Evolutionary conservation across 2,888 invertebrate genomes (phyloP).

Genomic region (Watsonalla cultraria): DNA sequence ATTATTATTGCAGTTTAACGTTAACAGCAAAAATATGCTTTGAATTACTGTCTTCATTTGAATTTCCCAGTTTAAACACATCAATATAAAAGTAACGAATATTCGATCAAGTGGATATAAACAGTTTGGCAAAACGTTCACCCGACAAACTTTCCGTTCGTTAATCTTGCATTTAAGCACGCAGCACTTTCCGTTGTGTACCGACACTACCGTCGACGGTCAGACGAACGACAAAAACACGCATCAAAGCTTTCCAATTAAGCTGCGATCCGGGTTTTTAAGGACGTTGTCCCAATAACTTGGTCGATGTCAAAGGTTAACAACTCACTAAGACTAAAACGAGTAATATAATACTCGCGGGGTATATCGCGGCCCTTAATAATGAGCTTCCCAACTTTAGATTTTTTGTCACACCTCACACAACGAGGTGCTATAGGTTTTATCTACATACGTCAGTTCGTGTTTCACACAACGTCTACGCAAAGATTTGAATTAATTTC

Average conservation of each 20-base stretch:
- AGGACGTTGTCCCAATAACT: constrained; percentile 1
- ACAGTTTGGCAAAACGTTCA: constrained; percentile 19
- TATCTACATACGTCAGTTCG: no score
- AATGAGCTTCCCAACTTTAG: no score
- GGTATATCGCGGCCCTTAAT: no score
- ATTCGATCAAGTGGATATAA: constrained; percentile 13
- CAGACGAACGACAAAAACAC: constrained; percentile 9
- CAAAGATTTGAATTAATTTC: no score
- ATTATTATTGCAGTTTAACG: neutral
- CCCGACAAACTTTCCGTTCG: constrained; percentile 27
- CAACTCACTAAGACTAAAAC: neutral
- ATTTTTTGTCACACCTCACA: no score
- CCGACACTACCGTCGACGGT: neutral
- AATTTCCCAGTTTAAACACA: neutral
- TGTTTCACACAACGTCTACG: no score
- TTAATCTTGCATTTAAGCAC: constrained; percentile 30
- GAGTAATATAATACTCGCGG: neutral
- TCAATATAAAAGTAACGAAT: constrained; percentile 13
- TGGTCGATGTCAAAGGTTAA: constrained; percentile 1
- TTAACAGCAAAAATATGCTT: neutral
- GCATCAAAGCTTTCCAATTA: constrained; percentile 10
- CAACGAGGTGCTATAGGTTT: no score
- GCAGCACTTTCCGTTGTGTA: constrained; percentile 18
- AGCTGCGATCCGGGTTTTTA: neutral
- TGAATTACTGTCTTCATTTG: neutral